phyloP scores from a whole-genome alignment of 2,113 vertebrate species.

The Crotophaga sulcirostris region DNA sequence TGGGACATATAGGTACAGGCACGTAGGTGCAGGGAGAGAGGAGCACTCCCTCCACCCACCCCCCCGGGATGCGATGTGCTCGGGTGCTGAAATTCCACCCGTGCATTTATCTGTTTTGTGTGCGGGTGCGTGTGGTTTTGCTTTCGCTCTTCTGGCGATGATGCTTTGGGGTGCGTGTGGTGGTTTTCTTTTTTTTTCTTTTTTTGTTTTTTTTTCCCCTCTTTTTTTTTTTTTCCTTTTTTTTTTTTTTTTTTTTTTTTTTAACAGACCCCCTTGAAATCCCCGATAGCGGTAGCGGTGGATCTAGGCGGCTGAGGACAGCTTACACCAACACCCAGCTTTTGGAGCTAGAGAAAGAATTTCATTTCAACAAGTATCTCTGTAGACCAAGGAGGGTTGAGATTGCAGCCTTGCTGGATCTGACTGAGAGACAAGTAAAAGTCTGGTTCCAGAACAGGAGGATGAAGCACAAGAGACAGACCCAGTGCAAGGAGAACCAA shows the following conservation, averaged over 20 bases:
- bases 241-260: not conserved
- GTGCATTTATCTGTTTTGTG: conserved; percentile 67
- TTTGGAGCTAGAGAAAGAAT: conserved; percentile 98
- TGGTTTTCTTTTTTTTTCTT: not conserved
- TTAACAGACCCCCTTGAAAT: conserved; percentile 88
- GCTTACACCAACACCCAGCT: conserved; percentile 99
- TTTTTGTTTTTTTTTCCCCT: not conserved
- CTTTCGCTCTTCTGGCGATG: not conserved
- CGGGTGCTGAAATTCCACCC: conserved; percentile 67
- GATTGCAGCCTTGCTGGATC: conserved; percentile 92
- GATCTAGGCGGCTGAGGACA: conserved; percentile 92
- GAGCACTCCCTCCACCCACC: not conserved
- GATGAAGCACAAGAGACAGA: conserved; percentile 98
- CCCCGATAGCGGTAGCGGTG: conserved; percentile 81
- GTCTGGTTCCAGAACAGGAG: conserved; percentile 99
- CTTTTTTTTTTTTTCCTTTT: not conserved
- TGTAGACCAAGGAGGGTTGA: conserved; percentile 95
- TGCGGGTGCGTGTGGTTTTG: not conserved
- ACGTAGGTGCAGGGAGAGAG: not conserved
- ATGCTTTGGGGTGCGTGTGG: conserved; percentile 33
- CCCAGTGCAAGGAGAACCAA: conserved; percentile 95
- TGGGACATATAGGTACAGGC: conserved; percentile 57
- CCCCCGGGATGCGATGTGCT: conserved; percentile 7
- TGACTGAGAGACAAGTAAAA: conserved; percentile 98
- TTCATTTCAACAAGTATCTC: conserved; percentile 99